phyloP scores from a whole-genome alignment of 30 jellyfish, hydroid and myxozoan genomes.

The Aurelia sp. region DNA sequence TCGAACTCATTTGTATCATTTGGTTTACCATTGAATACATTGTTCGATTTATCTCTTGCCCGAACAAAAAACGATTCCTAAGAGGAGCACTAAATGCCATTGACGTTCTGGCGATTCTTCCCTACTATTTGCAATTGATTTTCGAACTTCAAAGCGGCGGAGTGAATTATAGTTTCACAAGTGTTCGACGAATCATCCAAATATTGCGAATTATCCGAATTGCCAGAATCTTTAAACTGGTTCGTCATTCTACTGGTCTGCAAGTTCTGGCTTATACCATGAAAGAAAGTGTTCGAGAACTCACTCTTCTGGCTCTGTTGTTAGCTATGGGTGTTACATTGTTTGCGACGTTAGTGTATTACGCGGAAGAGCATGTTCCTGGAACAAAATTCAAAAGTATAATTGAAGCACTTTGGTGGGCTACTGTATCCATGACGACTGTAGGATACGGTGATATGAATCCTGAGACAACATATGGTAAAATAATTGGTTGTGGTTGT shows the following conservation, averaged over 20 bases:
- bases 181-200: slow-evolving; percentile 81
- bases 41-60: slow-evolving; percentile 77
- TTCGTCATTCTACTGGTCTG: slow-evolving; percentile 92
- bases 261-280: slow-evolving; percentile 92
- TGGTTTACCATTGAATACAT: slow-evolving; percentile 93
- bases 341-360: slow-evolving; percentile 82
- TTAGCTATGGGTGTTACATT: slow-evolving; percentile 87
- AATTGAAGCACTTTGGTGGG: slow-evolving; percentile 96
- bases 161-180: slow-evolving; percentile 36
- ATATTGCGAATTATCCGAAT: slow-evolving; percentile 82
- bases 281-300: slow-evolving; percentile 79
- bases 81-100: slow-evolving; percentile 69
- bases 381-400: slow-evolving; percentile 84
- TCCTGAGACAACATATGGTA: slow-evolving; percentile 74
- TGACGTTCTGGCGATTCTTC: slow-evolving; percentile 82
- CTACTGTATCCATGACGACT: slow-evolving; percentile 88
- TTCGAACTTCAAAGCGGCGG: slow-evolving; percentile 55
- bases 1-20: slow-evolving; percentile 74
- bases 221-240: slow-evolving; percentile 87
- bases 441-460: slow-evolving; percentile 96
- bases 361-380: slow-evolving; percentile 81
- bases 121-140: slow-evolving; percentile 63
- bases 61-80: slow-evolving; percentile 66
- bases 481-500: slow-evolving; percentile 82
- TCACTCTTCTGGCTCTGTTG: slow-evolving; percentile 76